A percentile compares a stretch with the other conserved stretches of the same genome.
phyloP scores from a whole-genome alignment of 1,140 invertebrate species.

The Melitaea cinxia region DNA sequence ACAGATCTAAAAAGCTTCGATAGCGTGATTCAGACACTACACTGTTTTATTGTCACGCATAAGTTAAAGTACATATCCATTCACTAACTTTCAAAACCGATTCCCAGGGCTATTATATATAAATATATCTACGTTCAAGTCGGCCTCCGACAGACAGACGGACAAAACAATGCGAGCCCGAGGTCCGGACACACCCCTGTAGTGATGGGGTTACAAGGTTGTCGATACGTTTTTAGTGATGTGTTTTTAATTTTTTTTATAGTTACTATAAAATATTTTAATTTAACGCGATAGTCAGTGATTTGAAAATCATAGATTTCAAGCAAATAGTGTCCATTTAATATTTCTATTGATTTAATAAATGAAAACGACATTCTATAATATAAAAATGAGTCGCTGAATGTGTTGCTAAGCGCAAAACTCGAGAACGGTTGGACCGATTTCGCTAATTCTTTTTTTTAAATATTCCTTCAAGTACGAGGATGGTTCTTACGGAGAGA shows the following conservation, averaged over 20 bases:
- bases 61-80: not conserved
- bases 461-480: too few species aligned
- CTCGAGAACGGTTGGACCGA: too few species aligned
- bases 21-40: not conserved
- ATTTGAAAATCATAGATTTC: too few species aligned
- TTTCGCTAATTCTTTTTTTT: too few species aligned
- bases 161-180: slow-evolving; percentile 74
- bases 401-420: too few species aligned
- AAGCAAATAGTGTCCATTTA: too few species aligned
- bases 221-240: slow-evolving; percentile 56
- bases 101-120: slow-evolving; percentile 55
- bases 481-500: too few species aligned
- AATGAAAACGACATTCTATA: too few species aligned
- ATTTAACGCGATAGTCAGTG: too few species aligned
- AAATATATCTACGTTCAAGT: slow-evolving; percentile 48
- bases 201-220: slow-evolving; percentile 53
- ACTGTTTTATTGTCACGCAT: slow-evolving; percentile 1
- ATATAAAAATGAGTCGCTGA: too few species aligned
- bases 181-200: slow-evolving; percentile 66
- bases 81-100: not conserved
- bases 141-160: slow-evolving; percentile 65
- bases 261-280: not conserved
- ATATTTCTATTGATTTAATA: too few species aligned
- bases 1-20: not conserved
- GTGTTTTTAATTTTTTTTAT: slow-evolving; percentile 23